Percentiles rank a stretch among this genome's conserved stretches.
These are phyloP conservation scores for Brachypteracias leptosomus DNA, from an alignment of 2,113 vertebrate genomes.

Conservation along the genomic window DNA sequence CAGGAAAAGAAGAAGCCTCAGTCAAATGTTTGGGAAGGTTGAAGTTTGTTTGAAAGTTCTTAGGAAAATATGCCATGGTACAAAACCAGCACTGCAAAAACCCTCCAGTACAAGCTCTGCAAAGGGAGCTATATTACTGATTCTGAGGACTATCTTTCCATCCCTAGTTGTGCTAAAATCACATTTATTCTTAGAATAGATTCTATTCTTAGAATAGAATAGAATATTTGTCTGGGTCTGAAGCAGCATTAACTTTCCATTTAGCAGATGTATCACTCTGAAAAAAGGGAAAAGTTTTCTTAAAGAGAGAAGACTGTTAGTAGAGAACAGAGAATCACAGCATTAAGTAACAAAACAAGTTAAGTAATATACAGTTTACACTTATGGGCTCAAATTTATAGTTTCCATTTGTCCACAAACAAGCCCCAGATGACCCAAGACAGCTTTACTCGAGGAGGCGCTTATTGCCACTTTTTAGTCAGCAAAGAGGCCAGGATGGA, in stretches of 20 bases:
- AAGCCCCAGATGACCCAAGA: neutral
- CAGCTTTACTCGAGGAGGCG: neutral
- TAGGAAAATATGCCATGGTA: neutral
- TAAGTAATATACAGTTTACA: neutral
- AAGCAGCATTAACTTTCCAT: neutral
- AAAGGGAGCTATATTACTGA: rapidly evolving
- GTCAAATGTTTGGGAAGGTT: neutral
- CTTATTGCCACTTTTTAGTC: neutral
- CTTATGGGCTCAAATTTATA: neutral
- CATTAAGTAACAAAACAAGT: neutral
- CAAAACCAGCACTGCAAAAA: neutral
- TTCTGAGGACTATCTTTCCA: neutral
- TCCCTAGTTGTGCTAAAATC: neutral
- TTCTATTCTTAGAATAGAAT: too few species aligned
- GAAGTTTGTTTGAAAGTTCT: neutral
- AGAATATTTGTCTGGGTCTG: neutral
- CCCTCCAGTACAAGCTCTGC: neutral
- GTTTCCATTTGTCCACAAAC: neutral
- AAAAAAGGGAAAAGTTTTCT: neutral
- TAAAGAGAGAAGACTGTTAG: neutral
- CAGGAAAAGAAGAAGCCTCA: neutral
- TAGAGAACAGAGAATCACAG: neutral
- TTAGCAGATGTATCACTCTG: neutral
- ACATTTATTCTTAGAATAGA: neutral
- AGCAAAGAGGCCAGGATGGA: neutral